Evolutionary conservation across 1,140 invertebrate species (phyloP).

Genomic region (Anastrepha ludens): DNA sequence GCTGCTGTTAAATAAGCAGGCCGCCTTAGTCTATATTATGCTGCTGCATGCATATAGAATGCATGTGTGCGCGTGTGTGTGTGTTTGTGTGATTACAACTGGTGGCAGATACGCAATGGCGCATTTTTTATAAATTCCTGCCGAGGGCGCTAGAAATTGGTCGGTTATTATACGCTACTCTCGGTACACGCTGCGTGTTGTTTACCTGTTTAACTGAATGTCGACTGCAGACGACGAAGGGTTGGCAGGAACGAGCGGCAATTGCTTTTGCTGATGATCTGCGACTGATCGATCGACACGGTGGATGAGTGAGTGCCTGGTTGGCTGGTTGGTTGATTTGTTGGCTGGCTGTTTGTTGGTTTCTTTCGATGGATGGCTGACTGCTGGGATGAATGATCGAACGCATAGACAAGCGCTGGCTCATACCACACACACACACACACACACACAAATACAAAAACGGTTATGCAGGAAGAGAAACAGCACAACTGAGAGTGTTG

Average conservation of each 20-base stretch:
- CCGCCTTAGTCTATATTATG: too few species aligned
- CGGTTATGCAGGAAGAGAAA: too few species aligned
- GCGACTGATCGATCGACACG: slow-evolving; percentile 58
- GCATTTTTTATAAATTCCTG: slow-evolving; percentile 54
- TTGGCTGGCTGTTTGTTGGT: background rate
- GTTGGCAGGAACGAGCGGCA: background rate
- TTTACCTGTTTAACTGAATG: slow-evolving; percentile 19
- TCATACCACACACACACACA: background rate
- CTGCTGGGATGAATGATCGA: background rate
- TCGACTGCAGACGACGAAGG: background rate
- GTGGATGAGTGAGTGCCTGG: slow-evolving; percentile 45
- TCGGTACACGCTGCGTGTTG: background rate
- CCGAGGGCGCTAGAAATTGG: slow-evolving; percentile 59
- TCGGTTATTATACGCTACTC: slow-evolving; percentile 54
- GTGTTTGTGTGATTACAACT: background rate
- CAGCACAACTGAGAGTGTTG: too few species aligned
- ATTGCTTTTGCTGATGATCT: slow-evolving; percentile 53
- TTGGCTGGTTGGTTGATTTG: background rate
- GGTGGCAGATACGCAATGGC: slow-evolving; percentile 17
- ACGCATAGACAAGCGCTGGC: background rate
- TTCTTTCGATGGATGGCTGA: background rate
- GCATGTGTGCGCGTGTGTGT: background rate
- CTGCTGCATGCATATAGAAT: background rate
- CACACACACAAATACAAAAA: background rate
- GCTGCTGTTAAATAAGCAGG: slow-evolving; percentile 50